Evolutionary conservation across 2,797 vertebrate genomes (phyloP), one percentile per base, ranked within the genome.

Genomic region (Macrochelys suwanniensis): DNA sequence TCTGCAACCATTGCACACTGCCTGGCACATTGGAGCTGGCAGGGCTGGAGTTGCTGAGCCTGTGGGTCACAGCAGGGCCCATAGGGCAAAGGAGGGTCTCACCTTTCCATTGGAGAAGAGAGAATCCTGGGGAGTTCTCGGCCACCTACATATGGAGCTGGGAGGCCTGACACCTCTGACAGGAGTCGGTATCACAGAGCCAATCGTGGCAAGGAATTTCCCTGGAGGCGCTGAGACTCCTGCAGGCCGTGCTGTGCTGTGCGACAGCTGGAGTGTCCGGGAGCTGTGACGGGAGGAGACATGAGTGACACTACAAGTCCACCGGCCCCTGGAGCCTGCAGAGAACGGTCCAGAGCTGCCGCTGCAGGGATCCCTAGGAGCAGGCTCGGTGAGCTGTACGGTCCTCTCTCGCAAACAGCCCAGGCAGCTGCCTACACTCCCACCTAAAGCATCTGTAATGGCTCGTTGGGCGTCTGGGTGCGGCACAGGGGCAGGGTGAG

Each of bases 51-150:
- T 81, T 94, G 87, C 53, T 0, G 81, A 68, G 90, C 54, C 0
- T 7, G 0, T 31, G 2, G 95, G 97, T 97, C 96, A 96, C 92
- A 84, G 95, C 95, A 90, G 90, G 97, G 94, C 95, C 96, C 96
- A 94, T 96, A 93, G 96, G 96, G 93, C 95, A n/a, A 90, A 93
- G 94, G 94, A 11, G 87, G 95, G 93, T 94, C 94, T 92, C 96
- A 97, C 97, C 96, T 97, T 96, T 89, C 87, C 92, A 91, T 95
- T 82, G 94, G 15, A 0, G 92, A 91, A 96, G 86, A 96, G 97
- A 97, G 96, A 97, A 95, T 96, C 96, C 95, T 96, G 89, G 96
- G 97, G 93, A 96, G 88, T 97, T 97, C 96, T 97, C 89, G 81
- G 80, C 88, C 42, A 79, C 96, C 96, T 97, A 97, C 96, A 97